Evolutionary conservation across 2,113 vertebrate species (phyloP), one percentile per base, ranked within the genome.

Genomic region (Nipponia nippon): DNA sequence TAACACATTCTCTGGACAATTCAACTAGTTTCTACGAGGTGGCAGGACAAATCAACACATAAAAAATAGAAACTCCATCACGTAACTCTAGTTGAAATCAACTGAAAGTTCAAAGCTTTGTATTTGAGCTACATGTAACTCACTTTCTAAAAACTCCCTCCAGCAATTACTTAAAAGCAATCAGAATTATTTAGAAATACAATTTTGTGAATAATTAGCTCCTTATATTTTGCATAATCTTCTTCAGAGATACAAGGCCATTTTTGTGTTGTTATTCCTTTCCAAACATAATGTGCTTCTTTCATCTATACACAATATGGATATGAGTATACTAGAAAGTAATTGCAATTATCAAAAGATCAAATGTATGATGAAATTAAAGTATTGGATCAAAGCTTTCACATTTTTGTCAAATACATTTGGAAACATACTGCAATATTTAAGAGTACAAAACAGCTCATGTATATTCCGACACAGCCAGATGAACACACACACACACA

Each of bases 301-400:
- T 97, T 96, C 75, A 93, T 93, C 91, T 86, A 38, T 46, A 53
- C 29, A 58, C 22, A 95, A 76, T 36, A 80, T 7, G 80, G 59
- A 85, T 94, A 89, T 69, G 71, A 91, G 16, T 8, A 62, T 10
- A 81, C 32, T 29, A 85, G 36, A 87, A 93, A 89, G 36, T 25
- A 85, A 77, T 9, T 79, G 23, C 65, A 83, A 77, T 87, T 81
- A 96, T 71, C 77, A 79, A 90, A 91, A 91, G 53, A 92, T 63
- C 47, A 95, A 90, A 67, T 50, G 11, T 19, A 85, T 16, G 9
- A 93, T 47, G 62, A 75, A 93, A 87, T 18, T 46, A 22, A 89
- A 91, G n/a, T 38, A 95, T 26, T 82, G 26, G 46, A 91, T 93
- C 80, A 94, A 95, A 40, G 65, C 38, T 62, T 62, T 69, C 50